Conservation (phyloP, 2,113 vertebrate genomes). For the Microtus ochrogaster region DNA sequence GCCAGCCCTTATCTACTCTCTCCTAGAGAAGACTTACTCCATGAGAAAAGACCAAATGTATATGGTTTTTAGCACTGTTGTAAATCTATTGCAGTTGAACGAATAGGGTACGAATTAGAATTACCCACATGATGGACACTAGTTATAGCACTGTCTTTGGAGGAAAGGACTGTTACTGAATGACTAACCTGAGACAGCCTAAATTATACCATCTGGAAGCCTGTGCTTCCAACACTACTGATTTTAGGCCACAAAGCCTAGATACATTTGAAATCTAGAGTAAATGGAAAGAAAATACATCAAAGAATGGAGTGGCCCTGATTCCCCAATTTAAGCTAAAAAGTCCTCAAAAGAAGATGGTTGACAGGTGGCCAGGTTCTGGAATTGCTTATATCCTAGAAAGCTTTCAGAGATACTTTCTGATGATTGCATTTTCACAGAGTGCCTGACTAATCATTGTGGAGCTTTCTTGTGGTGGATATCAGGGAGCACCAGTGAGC, state of each 20-base stretch:
- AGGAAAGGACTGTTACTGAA: background rate
- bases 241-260: background rate
- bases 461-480: background rate
- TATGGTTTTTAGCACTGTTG: background rate
- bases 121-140: background rate
- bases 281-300: background rate
- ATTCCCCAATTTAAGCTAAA: rapidly evolving
- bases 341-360: background rate
- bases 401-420: background rate
- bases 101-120: no score
- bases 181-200: background rate
- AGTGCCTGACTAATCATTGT: background rate
- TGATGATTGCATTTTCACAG: background rate
- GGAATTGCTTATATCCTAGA: background rate
- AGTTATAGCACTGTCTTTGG: rapidly evolving
- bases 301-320: no score
- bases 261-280: background rate
- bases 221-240: background rate
- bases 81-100: background rate
- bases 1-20: background rate
- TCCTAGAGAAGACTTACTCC: background rate
- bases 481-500: background rate
- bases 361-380: background rate
- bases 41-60: background rate
- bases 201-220: background rate